Evolutionary conservation across 1,140 invertebrate genomes (phyloP), one percentile per base, ranked within the genome.

Genomic region (Akabosia matsudoensis): DNA sequence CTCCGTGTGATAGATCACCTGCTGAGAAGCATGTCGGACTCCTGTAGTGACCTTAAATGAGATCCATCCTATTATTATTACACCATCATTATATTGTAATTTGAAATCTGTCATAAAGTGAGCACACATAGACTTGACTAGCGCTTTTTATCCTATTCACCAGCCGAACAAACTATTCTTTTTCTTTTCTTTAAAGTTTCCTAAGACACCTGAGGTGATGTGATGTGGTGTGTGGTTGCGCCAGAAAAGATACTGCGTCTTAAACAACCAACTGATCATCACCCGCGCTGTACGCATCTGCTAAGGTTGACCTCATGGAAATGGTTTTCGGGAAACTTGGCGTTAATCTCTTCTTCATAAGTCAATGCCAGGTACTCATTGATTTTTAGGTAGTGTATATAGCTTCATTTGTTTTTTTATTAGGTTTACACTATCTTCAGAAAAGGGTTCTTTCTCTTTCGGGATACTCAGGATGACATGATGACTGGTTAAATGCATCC

Each of bases 41-140:
- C 61, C 61, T 30, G 61, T 24, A 10, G 61, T 67, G 61, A 67
- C 61, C 61, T 31, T 31, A 67, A 67, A 67, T 67, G 61, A 67
- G 61, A 67, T 67, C 61, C 61, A 67, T 67, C 61, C 61, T 67
- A 67, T 67, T 67, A 67, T 31, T 67, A 67, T 67, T 67, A 67
- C 61, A 67, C 61, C 61, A 31, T 67, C 61, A 67, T 67, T 67
- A 61, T 61, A 67, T 28, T 67, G 61, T 67, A 67, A 67, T 67
- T 67, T 67, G 61, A 67, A 67, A 67, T 67, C 26, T 67, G 61
- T 67, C 61, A 67, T 10, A 67, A 67, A 67, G 61, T 67, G 61
- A 67, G 30, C 54, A 56, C 54, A 67, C 37, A 45, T 18, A 45
- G 37, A 18, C 37, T 18, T 10, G 18, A 45, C 37, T 18, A 45